Base-by-base conservation (phyloP, 2,113 vertebrate genomes). In the Acrocephalus kingi region DNA sequence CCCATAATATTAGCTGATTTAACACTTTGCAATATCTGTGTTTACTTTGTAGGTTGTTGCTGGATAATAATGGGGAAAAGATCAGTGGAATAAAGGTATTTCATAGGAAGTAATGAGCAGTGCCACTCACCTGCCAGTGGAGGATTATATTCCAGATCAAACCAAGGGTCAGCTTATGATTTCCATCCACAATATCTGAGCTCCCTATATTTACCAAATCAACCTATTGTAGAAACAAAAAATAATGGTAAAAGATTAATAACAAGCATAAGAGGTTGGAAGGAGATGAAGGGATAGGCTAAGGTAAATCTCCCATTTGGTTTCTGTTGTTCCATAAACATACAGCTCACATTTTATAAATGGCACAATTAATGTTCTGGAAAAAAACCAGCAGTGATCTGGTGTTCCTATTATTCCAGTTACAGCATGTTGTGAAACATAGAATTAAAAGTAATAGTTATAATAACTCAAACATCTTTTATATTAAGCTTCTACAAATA, bases 61-160 rank as follows among this genome's bases (percentile, higher is more conserved):
- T 90, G 12, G 11, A 56, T 61, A 78, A 83, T 49, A 94, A 82
- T 15, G 22, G 88, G 66, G 23, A 59, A 63, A 91, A 66, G 7
- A 76, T 69, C 37, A 79, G 5, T 8, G 16, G 37, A 76, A 85
- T 41, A 76, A 69, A 30, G 20, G 23, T 52, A 25, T 15, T 48
- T 81, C 10, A 78, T 30, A 51, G 43, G 52, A 84, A 94, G 37
- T 13, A 88, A 52, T 45, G n/a, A 89, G 52, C 27, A 86, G 17
- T 30, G 25, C 31, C 73, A 93, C 97, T 97, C 90, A 99, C 99
- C 99, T 99, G 99, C 99, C 99, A 99, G 96, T 99, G 98, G 97
- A 99, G 98, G 98, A 99, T 99, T 98, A 99, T 99, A 98, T 99
- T 99, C 99, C 99, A 99, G 98, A 99, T 99, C 97, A 99, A 98